Conservation (phyloP, 2,888 invertebrate genomes). For the Drosophila kuntzei region DNA sequence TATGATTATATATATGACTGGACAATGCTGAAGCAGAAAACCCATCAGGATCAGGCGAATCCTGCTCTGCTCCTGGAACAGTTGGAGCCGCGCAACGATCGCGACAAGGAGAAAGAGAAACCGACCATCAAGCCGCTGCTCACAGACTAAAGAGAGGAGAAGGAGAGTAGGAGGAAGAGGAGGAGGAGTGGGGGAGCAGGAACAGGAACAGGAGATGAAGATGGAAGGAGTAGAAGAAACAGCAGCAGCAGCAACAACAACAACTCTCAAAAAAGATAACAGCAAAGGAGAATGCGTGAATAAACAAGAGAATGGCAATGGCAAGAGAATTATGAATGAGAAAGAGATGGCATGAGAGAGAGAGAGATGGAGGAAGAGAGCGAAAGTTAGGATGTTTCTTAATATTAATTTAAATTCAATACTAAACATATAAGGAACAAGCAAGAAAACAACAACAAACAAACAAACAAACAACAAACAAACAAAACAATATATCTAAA, state of each 20-base stretch:
- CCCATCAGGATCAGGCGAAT: conserved; percentile 84
- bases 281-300: neutral
- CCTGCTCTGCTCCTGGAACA: conserved; percentile 83
- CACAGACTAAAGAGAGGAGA: conserved; percentile 76
- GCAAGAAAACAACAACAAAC: conserved; percentile 34
- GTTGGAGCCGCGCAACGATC: conserved; percentile 82
- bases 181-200: neutral
- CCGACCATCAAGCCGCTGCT: conserved; percentile 83
- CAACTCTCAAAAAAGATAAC: conserved; percentile 3
- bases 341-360: neutral
- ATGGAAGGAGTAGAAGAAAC: neutral
- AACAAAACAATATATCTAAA: conserved; percentile 47
- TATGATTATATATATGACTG: conserved; percentile 99
- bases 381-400: conserved; percentile 66
- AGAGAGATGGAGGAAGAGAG: conserved; percentile 3
- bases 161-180: neutral
- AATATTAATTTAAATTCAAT: conserved; percentile 78
- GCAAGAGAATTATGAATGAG: neutral
- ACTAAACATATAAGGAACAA: conserved; percentile 60
- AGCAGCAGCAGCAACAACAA: conserved; percentile 22
- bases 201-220: neutral
- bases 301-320: neutral
- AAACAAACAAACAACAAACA: conserved; percentile 20
- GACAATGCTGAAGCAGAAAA: conserved; percentile 99
- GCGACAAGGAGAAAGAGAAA: conserved; percentile 84